Conservation (phyloP, 92 coral and sea anemone genomes). For the Siderastrea siderea region DNA sequence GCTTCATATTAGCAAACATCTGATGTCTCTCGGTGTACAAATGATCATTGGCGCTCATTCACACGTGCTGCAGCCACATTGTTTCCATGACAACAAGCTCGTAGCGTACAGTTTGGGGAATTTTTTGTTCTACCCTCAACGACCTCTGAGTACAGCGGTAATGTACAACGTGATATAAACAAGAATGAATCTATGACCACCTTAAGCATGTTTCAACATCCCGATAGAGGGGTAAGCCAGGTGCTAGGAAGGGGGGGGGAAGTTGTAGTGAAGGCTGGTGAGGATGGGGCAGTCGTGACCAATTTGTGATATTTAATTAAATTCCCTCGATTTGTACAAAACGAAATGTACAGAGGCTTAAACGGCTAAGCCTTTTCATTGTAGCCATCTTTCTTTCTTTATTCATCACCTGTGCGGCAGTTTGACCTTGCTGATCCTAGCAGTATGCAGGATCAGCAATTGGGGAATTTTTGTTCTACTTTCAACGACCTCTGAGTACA, state of each 20-base stretch:
- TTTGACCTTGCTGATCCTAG: too few relatives aligned
- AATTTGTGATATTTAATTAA: too few relatives aligned
- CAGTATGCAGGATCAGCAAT: background rate
- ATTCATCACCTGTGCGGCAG: too few relatives aligned
- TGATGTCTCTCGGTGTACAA: conserved; percentile 68
- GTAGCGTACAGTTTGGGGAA: conserved; percentile 78
- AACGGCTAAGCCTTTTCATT: too few relatives aligned
- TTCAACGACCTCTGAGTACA: too few relatives aligned
- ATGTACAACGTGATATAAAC: background rate
- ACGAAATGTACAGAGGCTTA: too few relatives aligned
- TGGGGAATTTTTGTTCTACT: conserved; percentile 50
- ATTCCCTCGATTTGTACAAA: too few relatives aligned
- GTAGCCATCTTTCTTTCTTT: too few relatives aligned
- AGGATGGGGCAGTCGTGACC: too few relatives aligned
- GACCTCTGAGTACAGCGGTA: background rate
- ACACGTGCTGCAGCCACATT: conserved; percentile 73
- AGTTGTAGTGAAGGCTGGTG: too few relatives aligned
- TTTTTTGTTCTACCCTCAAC: conserved; percentile 38
- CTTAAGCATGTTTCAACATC: background rate
- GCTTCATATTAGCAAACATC: conserved; percentile 33
- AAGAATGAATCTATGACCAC: background rate
- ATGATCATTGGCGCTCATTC: conserved; percentile 74
- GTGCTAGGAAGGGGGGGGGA: too few relatives aligned
- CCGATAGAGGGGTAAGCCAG: too few relatives aligned
- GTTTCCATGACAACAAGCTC: conserved; percentile 32